These are phyloP conservation scores for Oxyruncus cristatus DNA, from an alignment of 2,113 vertebrate species.

Conservation along the genomic window DNA sequence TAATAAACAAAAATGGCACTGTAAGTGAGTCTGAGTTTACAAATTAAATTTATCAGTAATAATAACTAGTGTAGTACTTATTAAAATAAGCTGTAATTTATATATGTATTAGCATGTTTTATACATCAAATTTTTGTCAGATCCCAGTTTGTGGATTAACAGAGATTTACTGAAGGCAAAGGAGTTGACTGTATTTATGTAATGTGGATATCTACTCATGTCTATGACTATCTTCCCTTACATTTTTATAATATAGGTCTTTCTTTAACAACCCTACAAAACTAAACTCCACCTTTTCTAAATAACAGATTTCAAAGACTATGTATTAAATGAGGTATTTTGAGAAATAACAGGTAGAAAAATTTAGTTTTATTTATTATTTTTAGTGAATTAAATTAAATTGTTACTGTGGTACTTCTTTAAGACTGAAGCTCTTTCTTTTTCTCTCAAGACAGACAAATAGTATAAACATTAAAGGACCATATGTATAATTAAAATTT, in stretches of 20 bases:
- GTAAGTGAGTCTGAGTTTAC: background rate
- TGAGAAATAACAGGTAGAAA: background rate
- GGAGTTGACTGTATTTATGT: background rate
- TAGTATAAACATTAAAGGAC: background rate
- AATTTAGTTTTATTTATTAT: background rate
- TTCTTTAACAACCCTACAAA: background rate
- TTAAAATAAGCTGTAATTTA: background rate
- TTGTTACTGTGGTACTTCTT: background rate
- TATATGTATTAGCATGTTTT: background rate
- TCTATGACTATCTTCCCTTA: background rate
- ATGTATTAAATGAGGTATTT: background rate
- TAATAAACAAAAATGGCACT: background rate
- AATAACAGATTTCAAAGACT: background rate
- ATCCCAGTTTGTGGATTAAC: background rate
- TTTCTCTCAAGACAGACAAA: background rate
- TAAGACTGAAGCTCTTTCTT: background rate
- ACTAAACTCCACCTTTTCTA: background rate
- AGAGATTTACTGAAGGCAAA: background rate
- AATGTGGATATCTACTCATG: background rate
- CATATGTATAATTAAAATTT: background rate
- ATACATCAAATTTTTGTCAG: background rate
- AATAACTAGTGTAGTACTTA: background rate
- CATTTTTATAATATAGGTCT: background rate
- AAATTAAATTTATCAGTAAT: background rate
- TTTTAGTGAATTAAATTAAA: background rate